A percentile compares a stretch with the other conserved stretches of the same genome.
Conservation (phyloP, 2,888 invertebrate genomes). For the Ophraella communa region DNA sequence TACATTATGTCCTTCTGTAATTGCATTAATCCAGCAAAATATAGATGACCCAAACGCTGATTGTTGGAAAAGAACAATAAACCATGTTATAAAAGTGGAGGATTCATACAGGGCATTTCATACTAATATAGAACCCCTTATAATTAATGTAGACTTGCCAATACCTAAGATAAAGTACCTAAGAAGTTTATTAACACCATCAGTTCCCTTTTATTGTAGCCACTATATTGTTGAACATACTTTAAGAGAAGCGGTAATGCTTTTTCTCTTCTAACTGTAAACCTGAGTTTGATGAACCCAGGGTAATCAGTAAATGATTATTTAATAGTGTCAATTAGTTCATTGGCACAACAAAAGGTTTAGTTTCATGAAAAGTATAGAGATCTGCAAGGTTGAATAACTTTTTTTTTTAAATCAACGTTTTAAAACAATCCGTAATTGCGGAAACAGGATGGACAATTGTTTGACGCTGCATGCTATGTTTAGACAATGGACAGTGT, state of each 20-base stretch:
- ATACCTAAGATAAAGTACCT: too few relatives aligned
- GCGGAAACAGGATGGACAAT: slow-evolving; percentile 22
- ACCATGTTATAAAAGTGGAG: too few relatives aligned
- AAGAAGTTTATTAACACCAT: too few relatives aligned
- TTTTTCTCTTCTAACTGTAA: background rate
- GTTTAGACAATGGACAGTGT: background rate
- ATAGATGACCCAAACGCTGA: too few relatives aligned
- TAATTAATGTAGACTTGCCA: too few relatives aligned
- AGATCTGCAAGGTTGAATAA: background rate
- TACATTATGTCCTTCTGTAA: too few relatives aligned
- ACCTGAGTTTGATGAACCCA: background rate
- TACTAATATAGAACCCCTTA: too few relatives aligned
- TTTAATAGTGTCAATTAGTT: background rate
- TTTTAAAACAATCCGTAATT: slow-evolving; percentile 14
- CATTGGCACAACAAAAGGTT: background rate
- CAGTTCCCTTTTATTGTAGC: too few relatives aligned
- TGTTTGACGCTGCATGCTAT: background rate
- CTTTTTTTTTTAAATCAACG: slow-evolving; percentile 2
- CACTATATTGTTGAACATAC: background rate
- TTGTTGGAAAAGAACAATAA: too few relatives aligned
- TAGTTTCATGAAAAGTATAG: background rate
- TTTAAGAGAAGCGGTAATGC: too few relatives aligned
- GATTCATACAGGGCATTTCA: too few relatives aligned
- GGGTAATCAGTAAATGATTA: background rate
- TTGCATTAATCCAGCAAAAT: too few relatives aligned